Evolutionary conservation across 2,888 invertebrate genomes (phyloP).

Genomic region (Peribatodes rhomboidaria): DNA sequence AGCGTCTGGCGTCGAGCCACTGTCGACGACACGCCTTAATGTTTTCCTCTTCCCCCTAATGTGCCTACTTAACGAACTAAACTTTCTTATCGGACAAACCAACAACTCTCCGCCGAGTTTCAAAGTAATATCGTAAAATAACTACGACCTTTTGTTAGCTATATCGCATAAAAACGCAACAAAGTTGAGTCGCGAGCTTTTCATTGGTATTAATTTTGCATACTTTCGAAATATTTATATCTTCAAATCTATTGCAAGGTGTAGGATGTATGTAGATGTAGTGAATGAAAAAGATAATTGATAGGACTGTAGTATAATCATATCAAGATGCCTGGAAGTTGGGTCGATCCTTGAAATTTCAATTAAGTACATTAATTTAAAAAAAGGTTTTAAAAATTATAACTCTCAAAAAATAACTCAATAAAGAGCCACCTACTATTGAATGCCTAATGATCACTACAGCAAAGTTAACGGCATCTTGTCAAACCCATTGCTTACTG

Average conservation of each 20-base stretch:
- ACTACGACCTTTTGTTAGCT: conserved; percentile 61
- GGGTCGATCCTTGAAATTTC: no score
- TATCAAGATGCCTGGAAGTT: no score
- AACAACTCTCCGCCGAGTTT: conserved; percentile 70
- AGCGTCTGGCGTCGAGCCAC: conserved; percentile 79
- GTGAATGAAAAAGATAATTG: neutral
- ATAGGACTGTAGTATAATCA: no score
- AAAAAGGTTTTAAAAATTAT: no score
- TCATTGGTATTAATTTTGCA: conserved; percentile 32
- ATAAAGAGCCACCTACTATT: no score
- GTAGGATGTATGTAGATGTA: neutral
- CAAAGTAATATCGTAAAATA: conserved; percentile 72
- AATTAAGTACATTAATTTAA: no score
- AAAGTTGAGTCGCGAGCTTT: conserved; percentile 33
- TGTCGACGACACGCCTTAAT: conserved; percentile 77
- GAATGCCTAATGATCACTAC: neutral
- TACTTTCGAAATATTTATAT: conserved; percentile 17
- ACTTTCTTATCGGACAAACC: conserved; percentile 82
- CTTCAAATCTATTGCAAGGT: conserved; percentile 2
- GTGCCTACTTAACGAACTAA: conserved; percentile 84
- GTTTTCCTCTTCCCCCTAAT: conserved; percentile 83
- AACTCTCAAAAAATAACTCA: no score
- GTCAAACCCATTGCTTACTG: conserved; percentile 37
- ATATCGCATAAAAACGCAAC: conserved; percentile 53
- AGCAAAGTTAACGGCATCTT: conserved; percentile 1